phyloP scores from a whole-genome alignment of 2,113 vertebrate species.

The Amblyornis subalaris region DNA sequence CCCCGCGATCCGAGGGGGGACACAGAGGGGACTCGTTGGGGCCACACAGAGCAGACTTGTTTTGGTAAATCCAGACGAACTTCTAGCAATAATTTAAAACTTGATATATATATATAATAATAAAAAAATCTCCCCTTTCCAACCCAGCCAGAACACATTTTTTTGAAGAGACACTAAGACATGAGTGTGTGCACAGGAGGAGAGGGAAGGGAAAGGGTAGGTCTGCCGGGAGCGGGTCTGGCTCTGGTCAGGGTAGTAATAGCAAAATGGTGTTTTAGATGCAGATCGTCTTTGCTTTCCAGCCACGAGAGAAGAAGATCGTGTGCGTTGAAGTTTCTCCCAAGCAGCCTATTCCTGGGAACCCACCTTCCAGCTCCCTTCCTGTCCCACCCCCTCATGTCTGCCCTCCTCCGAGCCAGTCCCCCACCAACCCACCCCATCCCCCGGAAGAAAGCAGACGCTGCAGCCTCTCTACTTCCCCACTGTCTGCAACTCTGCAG shows the following conservation, averaged over 20 bases:
- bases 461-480: conserved; percentile 72
- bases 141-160: conserved; percentile 43
- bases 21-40: neutral
- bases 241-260: conserved; percentile 54
- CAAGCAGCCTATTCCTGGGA: conserved; percentile 52
- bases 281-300: conserved; percentile 53
- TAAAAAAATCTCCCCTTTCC: conserved; percentile 70
- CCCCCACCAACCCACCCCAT: conserved; percentile 19
- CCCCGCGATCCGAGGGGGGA: conserved; percentile 47
- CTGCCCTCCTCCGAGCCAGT: neutral
- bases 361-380: conserved; percentile 51
- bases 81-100: conserved; percentile 85
- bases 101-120: conserved; percentile 80
- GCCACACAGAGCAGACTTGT: conserved; percentile 67
- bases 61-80: conserved; percentile 78
- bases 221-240: conserved; percentile 20
- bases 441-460: conserved; percentile 11
- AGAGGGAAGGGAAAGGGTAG: neutral
- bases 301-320: conserved; percentile 53
- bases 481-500: conserved; percentile 60
- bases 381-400: conserved; percentile 15
- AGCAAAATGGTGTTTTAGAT: conserved; percentile 59
- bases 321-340: conserved; percentile 57
- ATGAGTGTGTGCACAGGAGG: conserved; percentile 48
- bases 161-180: conserved; percentile 64